Conservation (phyloP, 2,797 vertebrate species). For the Myotis findleyi region DNA sequence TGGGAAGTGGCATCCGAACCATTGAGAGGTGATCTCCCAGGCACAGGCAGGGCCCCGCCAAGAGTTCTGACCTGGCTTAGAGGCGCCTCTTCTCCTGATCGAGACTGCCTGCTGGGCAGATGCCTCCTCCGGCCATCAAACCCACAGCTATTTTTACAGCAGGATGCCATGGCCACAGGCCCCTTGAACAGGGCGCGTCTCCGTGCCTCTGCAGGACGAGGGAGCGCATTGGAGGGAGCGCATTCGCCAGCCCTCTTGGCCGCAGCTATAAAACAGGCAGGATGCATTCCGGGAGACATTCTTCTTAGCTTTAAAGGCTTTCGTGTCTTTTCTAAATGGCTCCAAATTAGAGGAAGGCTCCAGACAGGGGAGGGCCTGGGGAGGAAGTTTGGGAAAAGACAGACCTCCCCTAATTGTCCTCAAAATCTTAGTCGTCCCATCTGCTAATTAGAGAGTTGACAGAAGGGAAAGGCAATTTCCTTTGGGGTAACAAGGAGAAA, state of each 20-base stretch:
- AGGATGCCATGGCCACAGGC: slow-evolving; percentile 66
- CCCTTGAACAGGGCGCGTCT: slow-evolving; percentile 61
- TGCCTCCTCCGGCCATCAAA: background rate
- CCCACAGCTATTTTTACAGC: slow-evolving; percentile 64
- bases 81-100: background rate
- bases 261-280: slow-evolving; percentile 77
- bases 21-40: background rate
- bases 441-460: slow-evolving; percentile 85
- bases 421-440: slow-evolving; percentile 82
- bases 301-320: slow-evolving; percentile 82
- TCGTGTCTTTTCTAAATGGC: slow-evolving; percentile 80
- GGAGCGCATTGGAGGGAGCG: no score
- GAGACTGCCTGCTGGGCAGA: background rate
- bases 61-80: background rate
- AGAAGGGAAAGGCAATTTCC: slow-evolving; percentile 80
- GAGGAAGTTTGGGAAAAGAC: slow-evolving; percentile 80
- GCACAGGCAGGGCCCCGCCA: background rate
- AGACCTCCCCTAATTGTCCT: slow-evolving; percentile 84
- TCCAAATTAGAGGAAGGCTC: slow-evolving; percentile 86
- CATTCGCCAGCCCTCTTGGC: slow-evolving; percentile 62
- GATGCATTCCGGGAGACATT: slow-evolving; percentile 80
- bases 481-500: slow-evolving; percentile 62
- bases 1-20: rapidly evolving
- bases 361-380: slow-evolving; percentile 78
- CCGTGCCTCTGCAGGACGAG: slow-evolving; percentile 28